Base-by-base conservation (phyloP, 2,797 vertebrate genomes). In the Phylloscopus collybita region DNA sequence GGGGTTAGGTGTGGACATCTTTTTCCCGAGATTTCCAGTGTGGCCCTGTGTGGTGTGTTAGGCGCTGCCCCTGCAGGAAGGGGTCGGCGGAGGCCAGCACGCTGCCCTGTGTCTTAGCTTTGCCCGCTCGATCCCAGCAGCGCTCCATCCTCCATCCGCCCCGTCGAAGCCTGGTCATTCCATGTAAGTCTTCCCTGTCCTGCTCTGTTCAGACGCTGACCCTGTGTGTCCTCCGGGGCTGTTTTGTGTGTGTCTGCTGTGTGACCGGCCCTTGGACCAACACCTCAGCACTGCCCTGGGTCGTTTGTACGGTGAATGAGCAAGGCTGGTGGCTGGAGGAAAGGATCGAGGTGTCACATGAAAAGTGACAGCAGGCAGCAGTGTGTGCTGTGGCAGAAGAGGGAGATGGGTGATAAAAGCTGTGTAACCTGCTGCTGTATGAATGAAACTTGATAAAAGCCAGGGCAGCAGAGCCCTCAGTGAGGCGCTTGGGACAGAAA, bases 51-150 rank as follows among this genome's bases (percentile, higher is more conserved):
- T 23, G 29, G 12, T 5, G 22, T 27, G 6, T 29, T 50, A 54
- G 12, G 4, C 20, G 32, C 30, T 54, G 50, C 6, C 23, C 19
- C 26, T 13, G 23, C 21, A n/a, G 44, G 45, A 23, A 29, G 8
- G 11, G 16, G 10, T 50, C 12, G 6, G 16, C 0, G 6, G 36
- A 42, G 17, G n/a, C 30, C 30, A 3, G 21, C 2, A 0, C 0
- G 1, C 14, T 34, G 56, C 12, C 13, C 16, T 0, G 9, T 18
- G 40, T 27, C 25, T 30, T 16, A 5, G 50, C 36, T 65, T 40
- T 1, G 1, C 25, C 16, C n/a, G 23, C 53, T 51, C 1, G 1
- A 9, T 45, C 13, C 10, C 16, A 49, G 53, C 16, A 19, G 12
- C 13, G 1, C 13, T 36, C 7, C 30, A 15, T 2, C 5, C 7